Base-by-base conservation (phyloP, 2,113 vertebrate genomes). In the Tylochromis polylepis region DNA sequence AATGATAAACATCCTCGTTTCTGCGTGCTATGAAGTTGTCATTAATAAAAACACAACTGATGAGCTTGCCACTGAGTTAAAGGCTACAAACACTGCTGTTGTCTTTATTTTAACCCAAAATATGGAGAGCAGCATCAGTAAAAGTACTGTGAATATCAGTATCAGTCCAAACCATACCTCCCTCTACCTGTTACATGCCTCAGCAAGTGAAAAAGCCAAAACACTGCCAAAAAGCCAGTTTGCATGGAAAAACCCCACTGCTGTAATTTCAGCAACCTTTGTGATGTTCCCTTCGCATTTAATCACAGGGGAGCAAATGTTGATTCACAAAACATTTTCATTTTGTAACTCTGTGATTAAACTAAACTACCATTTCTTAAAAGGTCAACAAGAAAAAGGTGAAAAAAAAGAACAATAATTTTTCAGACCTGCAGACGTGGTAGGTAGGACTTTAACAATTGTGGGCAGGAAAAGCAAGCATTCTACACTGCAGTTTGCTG, bases 231-330 rank as follows among this genome's bases (percentile, higher is more conserved):
- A 85, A 55, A 67, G 83, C 31, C 57, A 6, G 81, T 49, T 83
- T 77, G 75, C 46, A 89, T 75, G 58, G 93, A 86, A 89, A 70
- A 87, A 90, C 43, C 86, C 82, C 81, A 84, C 78, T 62, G n/a
- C 41, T 88, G 85, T 87, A 77, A 91, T 91, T 87, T 84, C 70
- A 81, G 81, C 41, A 85, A 89, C 92, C 79, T 88, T 88, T 88
- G 57, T 59, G 84, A 91, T 81, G 90, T 89, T 90, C 62, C 78
- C 85, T 79, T 92, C 70, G 59, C 51, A 65, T 90, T 81, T 85
- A 85, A 87, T 90, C 86, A 89, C 38, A 88, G 59, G 57, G 56
- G 15, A 88, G 78, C 36, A 41, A 5, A 20, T 51, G 72, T 53
- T 86, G 79, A 88, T 86, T 89, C 75, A 85, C 79, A 88, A 51